These are phyloP conservation scores for Fopius arisanus DNA, from an alignment of 1,140 invertebrate species.

Conservation along the genomic window DNA sequence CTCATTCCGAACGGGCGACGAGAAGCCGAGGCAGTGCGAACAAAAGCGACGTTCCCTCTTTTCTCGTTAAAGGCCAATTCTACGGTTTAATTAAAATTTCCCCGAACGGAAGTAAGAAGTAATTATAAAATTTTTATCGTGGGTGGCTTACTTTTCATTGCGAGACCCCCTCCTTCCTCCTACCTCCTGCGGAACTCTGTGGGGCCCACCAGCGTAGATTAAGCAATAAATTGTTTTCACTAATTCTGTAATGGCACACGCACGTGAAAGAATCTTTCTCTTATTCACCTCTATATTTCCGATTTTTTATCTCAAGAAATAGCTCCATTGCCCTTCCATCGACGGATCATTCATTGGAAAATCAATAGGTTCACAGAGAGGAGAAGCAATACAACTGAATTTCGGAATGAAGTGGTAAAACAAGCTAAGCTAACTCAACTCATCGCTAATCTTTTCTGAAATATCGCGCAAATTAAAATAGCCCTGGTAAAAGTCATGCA, in stretches of 20 bases:
- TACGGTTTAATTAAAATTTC: conserved; percentile 60
- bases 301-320: too few relatives aligned
- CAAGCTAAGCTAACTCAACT: too few relatives aligned
- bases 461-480: too few relatives aligned
- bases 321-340: too few relatives aligned
- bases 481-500: too few relatives aligned
- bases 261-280: neutral
- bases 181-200: conserved; percentile 15
- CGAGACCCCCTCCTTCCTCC: neutral
- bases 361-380: too few relatives aligned
- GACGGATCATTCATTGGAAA: too few relatives aligned
- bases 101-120: conserved; percentile 57
- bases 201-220: conserved; percentile 45
- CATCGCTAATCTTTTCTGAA: too few relatives aligned
- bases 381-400: too few relatives aligned
- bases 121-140: conserved; percentile 62
- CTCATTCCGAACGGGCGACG: conserved; percentile 27
- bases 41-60: conserved; percentile 29
- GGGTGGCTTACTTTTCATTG: conserved; percentile 46
- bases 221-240: conserved; percentile 58
- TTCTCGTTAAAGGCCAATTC: conserved; percentile 55
- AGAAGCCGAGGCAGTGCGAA: conserved; percentile 2
- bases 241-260: conserved; percentile 53
- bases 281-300: neutral
- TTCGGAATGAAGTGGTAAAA: too few relatives aligned